Evolutionary conservation across 2,888 invertebrate species (phyloP).

Genomic region (Meandrusa payeni): DNA sequence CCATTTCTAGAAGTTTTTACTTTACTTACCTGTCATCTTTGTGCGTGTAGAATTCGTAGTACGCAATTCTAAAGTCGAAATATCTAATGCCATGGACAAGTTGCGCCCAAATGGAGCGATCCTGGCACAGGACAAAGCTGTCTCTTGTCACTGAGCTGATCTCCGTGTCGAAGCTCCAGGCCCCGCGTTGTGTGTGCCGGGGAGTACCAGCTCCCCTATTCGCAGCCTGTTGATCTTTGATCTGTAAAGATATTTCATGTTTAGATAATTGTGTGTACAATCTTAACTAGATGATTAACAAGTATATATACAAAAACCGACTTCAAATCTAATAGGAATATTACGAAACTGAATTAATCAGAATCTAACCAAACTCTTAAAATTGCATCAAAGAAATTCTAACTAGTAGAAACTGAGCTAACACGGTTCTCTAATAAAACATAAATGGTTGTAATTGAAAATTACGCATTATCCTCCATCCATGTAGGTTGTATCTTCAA

Average conservation of each 20-base stretch:
- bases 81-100: conserved; percentile 92
- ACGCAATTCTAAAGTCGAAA: conserved; percentile 90
- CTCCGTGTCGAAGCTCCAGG: conserved; percentile 75
- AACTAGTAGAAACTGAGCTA: no score
- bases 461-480: conserved; percentile 85
- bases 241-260: conserved; percentile 39
- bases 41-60: conserved; percentile 69
- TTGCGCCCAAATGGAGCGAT: conserved; percentile 90
- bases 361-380: no score
- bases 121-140: conserved; percentile 82
- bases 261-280: no score
- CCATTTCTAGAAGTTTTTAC: neutral
- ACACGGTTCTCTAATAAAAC: no score
- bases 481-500: conserved; percentile 91
- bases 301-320: no score
- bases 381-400: no score
- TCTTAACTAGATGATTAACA: no score
- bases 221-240: conserved; percentile 58
- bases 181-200: conserved; percentile 80
- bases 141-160: conserved; percentile 60
- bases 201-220: conserved; percentile 67
- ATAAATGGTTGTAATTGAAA: no score
- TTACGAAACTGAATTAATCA: no score
- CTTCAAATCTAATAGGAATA: no score
- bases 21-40: conserved; percentile 59